A percentile compares a stretch with the other conserved stretches of the same genome.
These are phyloP conservation scores for Pseudomyrmex concolor DNA, from an alignment of 1,140 invertebrate genomes.

Conservation along the genomic window DNA sequence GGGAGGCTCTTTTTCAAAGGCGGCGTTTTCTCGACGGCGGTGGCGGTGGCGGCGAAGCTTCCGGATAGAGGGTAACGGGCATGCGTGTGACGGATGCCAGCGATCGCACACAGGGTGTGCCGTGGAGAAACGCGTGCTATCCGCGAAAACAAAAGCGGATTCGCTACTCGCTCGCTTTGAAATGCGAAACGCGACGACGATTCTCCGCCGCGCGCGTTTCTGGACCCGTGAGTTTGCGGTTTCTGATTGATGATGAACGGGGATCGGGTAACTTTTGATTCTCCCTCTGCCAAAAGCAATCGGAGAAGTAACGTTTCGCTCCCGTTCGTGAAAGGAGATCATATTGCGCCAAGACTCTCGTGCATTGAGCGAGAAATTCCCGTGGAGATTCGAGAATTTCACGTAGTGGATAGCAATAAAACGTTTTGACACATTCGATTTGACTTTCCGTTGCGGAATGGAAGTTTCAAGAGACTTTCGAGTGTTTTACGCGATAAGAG, in stretches of 20 bases:
- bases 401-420: neutral
- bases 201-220: neutral
- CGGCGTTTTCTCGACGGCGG: slow-evolving; percentile 66
- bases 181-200: neutral
- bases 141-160: slow-evolving; percentile 35
- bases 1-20: slow-evolving; percentile 70
- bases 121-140: slow-evolving; percentile 40
- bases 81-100: slow-evolving; percentile 66
- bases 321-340: slow-evolving; percentile 8
- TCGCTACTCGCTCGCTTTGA: slow-evolving; percentile 35
- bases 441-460: neutral
- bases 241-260: slow-evolving; percentile 14
- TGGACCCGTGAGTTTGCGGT: slow-evolving; percentile 5
- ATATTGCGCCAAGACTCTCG: neutral
- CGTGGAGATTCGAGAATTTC: slow-evolving; percentile 2
- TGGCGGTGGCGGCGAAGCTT: slow-evolving; percentile 65
- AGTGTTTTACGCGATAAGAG: neutral
- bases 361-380: slow-evolving; percentile 7
- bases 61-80: slow-evolving; percentile 70
- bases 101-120: slow-evolving; percentile 67
- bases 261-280: slow-evolving; percentile 39
- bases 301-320: slow-evolving; percentile 33
- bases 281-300: slow-evolving; percentile 10
- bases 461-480: too few relatives aligned
- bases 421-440: slow-evolving; percentile 3